phyloP scores from a whole-genome alignment of 2,113 vertebrate species.

The Pteronura brasiliensis region DNA sequence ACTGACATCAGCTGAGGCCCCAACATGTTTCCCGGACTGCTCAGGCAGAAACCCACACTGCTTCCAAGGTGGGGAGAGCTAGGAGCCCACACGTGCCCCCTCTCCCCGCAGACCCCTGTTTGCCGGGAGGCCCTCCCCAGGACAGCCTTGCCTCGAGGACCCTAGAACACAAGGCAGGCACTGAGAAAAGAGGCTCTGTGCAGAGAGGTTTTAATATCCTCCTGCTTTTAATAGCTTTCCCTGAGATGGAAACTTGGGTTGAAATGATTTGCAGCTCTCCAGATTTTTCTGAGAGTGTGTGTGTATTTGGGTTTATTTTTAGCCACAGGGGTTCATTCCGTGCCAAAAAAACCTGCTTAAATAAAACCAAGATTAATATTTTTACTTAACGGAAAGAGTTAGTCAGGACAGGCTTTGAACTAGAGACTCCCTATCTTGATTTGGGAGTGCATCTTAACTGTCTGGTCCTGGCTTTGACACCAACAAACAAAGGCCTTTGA shows the following conservation, averaged over 20 bases:
- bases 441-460: conserved; percentile 57
- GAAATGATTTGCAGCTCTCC: conserved; percentile 63
- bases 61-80: not conserved
- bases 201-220: conserved; percentile 48
- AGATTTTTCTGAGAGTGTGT: conserved; percentile 58
- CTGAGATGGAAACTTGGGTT: conserved; percentile 73
- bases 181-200: not conserved
- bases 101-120: not conserved
- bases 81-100: not conserved
- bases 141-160: not conserved
- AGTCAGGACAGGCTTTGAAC: conserved; percentile 74
- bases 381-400: conserved; percentile 74
- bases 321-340: conserved; percentile 56
- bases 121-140: not conserved
- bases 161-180: conserved; percentile 14
- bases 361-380: conserved; percentile 78
- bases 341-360: conserved; percentile 73
- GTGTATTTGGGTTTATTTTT: conserved; percentile 70
- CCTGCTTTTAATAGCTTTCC: conserved; percentile 44
- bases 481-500: conserved; percentile 52
- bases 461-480: conserved; percentile 54
- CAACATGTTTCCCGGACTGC: not conserved
- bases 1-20: not conserved
- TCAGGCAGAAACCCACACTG: not conserved
- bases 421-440: conserved; percentile 72